phyloP scores from a whole-genome alignment of 2,888 invertebrate genomes.

The Allolobophora icterica region DNA sequence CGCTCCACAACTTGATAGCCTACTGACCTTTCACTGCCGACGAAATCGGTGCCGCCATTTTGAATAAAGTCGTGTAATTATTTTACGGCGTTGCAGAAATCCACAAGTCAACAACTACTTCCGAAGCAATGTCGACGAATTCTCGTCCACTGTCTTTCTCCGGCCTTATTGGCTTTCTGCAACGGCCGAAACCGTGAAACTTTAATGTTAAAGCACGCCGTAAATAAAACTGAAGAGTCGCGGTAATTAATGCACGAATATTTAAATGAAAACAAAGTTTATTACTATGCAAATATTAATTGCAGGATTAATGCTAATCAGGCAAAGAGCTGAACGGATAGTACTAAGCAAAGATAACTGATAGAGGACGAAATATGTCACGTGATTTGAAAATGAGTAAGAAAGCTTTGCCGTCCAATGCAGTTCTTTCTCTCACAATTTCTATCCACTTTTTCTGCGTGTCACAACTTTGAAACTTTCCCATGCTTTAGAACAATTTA shows the following conservation, averaged over 20 bases:
- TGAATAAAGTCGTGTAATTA: neutral
- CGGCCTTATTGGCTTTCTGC: neutral
- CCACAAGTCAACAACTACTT: constrained; percentile 6
- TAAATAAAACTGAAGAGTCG: neutral
- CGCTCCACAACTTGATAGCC: neutral
- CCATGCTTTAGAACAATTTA: neutral
- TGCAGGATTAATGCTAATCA: constrained; percentile 14
- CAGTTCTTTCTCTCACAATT: no score
- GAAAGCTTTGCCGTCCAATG: neutral
- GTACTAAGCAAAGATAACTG: neutral
- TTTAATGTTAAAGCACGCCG: neutral
- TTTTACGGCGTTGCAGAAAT: neutral
- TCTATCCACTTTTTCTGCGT: no score
- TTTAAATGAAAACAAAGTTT: constrained; percentile 21
- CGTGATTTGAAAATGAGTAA: neutral
- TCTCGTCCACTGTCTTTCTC: neutral
- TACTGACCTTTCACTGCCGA: constrained; percentile 24
- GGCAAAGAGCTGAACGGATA: constrained; percentile 19
- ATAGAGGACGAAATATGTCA: neutral
- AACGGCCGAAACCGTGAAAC: neutral
- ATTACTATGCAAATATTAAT: constrained; percentile 29
- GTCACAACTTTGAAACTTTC: no score
- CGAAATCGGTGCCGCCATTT: constrained; percentile 21
- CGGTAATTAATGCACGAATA: neutral
- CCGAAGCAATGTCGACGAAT: neutral